These are phyloP conservation scores for Sebastes schlegelii DNA, from an alignment of 2,113 vertebrate species.

Conservation along the genomic window DNA sequence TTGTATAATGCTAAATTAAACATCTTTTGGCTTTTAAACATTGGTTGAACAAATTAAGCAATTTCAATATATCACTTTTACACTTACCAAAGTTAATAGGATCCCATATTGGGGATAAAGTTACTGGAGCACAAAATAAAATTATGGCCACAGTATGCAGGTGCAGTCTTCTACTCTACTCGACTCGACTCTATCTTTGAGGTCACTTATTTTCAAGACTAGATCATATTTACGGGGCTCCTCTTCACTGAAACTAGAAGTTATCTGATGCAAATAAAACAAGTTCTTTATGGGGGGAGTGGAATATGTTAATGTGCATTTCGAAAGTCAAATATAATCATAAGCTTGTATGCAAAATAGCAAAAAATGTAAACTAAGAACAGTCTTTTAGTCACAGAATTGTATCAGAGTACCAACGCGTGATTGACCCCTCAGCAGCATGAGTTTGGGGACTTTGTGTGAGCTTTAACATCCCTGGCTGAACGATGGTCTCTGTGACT, in stretches of 20 bases:
- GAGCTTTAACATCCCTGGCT: background rate
- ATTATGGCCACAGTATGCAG: background rate
- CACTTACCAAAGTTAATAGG: background rate
- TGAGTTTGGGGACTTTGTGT: background rate
- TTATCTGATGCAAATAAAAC: background rate
- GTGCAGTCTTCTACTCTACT: background rate
- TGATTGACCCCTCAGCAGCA: background rate
- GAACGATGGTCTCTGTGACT: constrained; percentile 4
- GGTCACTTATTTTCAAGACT: constrained; percentile 2
- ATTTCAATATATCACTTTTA: background rate
- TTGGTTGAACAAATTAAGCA: background rate
- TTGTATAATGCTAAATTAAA: background rate
- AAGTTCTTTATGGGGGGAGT: background rate
- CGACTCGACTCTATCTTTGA: background rate
- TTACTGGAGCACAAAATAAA: background rate
- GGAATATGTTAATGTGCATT: background rate
- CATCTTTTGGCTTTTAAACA: background rate
- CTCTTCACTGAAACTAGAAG: background rate
- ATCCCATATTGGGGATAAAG: background rate
- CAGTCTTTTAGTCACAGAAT: background rate
- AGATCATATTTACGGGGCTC: background rate
- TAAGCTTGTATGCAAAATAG: too few relatives aligned
- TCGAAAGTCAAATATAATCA: background rate
- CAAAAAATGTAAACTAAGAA: background rate
- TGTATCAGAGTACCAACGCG: too few relatives aligned